These are phyloP conservation scores for Nephila pilipes DNA, from an alignment of 1,140 invertebrate genomes.

Conservation along the genomic window DNA sequence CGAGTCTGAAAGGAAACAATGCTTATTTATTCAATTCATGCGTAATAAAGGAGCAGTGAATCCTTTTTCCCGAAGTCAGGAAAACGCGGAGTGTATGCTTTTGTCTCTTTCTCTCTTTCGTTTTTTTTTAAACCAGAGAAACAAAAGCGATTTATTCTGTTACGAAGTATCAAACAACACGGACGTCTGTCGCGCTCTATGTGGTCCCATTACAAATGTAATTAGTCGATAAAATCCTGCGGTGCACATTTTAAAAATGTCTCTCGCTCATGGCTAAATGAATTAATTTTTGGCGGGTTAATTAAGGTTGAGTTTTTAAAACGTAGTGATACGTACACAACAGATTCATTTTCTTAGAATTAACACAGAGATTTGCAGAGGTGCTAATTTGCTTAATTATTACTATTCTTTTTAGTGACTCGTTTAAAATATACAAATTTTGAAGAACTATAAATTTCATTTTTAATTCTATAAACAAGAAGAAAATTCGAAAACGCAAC, in stretches of 20 bases:
- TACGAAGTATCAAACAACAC: not conserved
- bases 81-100: not conserved
- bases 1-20: not conserved
- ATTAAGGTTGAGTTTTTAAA: slow-evolving; percentile 17
- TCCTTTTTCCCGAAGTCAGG: not conserved
- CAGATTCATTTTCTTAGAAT: not conserved
- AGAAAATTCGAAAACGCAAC: no score
- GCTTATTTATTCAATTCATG: not conserved
- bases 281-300: not conserved
- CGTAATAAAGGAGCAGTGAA: not conserved
- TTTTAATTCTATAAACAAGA: no score
- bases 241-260: slow-evolving; percentile 30
- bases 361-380: not conserved
- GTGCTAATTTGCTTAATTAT: no score
- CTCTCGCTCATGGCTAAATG: not conserved
- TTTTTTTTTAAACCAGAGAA: not conserved
- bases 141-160: not conserved
- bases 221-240: not conserved
- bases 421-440: no score
- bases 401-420: no score
- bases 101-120: no score
- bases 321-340: not conserved
- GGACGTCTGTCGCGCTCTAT: not conserved
- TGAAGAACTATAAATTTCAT: no score
- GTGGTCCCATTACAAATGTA: not conserved